A percentile compares a stretch with the other conserved stretches of the same genome.
These are phyloP conservation scores for Crocodylus rhombifer DNA, from an alignment of 2,797 vertebrate genomes.

Conservation along the genomic window DNA sequence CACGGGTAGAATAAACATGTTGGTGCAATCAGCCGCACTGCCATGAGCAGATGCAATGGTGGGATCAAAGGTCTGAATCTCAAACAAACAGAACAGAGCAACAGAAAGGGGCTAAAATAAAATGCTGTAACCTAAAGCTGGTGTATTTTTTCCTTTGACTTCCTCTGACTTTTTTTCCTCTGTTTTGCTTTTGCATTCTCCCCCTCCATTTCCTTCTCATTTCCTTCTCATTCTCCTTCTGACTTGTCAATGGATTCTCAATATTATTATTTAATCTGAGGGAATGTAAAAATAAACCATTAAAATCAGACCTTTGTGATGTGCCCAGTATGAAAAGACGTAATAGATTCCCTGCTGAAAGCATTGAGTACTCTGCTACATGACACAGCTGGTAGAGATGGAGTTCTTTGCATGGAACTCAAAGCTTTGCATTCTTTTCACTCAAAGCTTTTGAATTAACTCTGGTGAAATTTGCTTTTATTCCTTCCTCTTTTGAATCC, in stretches of 20 bases:
- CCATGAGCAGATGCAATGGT: background rate
- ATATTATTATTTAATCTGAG: background rate
- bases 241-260: background rate
- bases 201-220: background rate
- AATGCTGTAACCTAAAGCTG: background rate
- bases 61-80: slow-evolving; percentile 39
- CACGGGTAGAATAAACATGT: background rate
- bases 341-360: background rate
- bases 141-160: background rate
- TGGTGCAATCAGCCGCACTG: background rate
- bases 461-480: background rate
- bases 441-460: background rate
- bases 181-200: background rate
- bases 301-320: slow-evolving; percentile 4
- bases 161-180: background rate
- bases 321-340: background rate
- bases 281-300: background rate
- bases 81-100: slow-evolving; percentile 33
- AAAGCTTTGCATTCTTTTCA: background rate
- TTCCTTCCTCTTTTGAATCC: background rate
- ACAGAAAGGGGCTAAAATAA: slow-evolving; percentile 7
- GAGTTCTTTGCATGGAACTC: background rate
- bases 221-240: background rate
- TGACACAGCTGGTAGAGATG: background rate
- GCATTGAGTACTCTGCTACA: background rate